Evolutionary conservation across 2,113 vertebrate species (phyloP).

Genomic region (Plecotus auritus): DNA sequence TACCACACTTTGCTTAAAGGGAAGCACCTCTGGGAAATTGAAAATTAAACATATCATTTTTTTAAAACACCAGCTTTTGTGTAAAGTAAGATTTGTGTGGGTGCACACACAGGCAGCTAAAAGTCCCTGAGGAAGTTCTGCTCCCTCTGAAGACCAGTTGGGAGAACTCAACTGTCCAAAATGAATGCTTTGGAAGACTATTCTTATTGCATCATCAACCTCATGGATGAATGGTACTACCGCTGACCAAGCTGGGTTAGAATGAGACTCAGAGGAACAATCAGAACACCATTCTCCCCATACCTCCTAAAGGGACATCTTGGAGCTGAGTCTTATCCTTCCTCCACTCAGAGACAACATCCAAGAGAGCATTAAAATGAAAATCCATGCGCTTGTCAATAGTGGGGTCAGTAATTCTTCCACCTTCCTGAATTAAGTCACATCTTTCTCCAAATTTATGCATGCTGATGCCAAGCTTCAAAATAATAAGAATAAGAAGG

Average conservation of each 20-base stretch:
- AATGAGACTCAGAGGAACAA: neutral
- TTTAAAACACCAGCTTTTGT: neutral
- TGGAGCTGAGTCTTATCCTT: constrained; percentile 96
- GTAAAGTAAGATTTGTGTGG: neutral
- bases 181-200: fast-evolving
- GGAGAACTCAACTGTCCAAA: neutral
- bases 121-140: neutral
- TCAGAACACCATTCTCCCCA: constrained; percentile 58
- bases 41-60: neutral
- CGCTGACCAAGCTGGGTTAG: neutral
- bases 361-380: constrained; percentile 98
- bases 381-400: constrained; percentile 99
- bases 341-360: constrained; percentile 98
- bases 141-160: neutral
- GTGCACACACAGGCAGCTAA: neutral
- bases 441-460: constrained; percentile 94
- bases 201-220: neutral
- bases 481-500: constrained; percentile 77
- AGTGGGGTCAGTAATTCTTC: constrained; percentile 90
- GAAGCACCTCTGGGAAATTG: neutral
- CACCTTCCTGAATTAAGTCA: constrained; percentile 97
- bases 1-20: neutral
- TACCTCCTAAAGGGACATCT: constrained; percentile 94
- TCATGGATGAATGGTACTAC: fast-evolving
- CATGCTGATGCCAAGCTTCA: constrained; percentile 95